phyloP scores from a whole-genome alignment of 2,797 vertebrate genomes.

The Nannoperca obscura region DNA sequence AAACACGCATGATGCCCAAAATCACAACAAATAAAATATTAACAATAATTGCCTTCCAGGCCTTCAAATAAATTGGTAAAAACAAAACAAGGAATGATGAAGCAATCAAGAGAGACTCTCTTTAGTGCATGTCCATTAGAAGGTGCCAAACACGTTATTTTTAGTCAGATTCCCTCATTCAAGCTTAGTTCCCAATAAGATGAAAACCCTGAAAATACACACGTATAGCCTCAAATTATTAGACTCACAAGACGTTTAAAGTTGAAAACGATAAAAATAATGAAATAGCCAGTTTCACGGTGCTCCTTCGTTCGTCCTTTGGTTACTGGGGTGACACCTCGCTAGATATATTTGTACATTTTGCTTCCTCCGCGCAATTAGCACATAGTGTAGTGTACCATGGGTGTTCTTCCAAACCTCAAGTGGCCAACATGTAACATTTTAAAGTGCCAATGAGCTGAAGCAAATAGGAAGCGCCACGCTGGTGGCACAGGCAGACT shows the following conservation, averaged over 20 bases:
- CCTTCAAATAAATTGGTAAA: slow-evolving; percentile 31
- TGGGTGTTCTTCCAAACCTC: slow-evolving; percentile 26
- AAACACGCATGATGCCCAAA: slow-evolving; percentile 51
- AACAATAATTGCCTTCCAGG: slow-evolving; percentile 34
- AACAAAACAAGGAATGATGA: slow-evolving; percentile 56
- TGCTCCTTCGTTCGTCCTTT: slow-evolving; percentile 67
- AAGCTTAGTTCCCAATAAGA: slow-evolving; percentile 27
- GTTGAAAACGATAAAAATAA: slow-evolving; percentile 20
- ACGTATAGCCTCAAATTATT: slow-evolving; percentile 22
- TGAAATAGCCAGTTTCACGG: slow-evolving; percentile 45
- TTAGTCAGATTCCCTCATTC: slow-evolving; percentile 55
- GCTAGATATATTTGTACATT: slow-evolving; percentile 27
- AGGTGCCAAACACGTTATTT: slow-evolving; percentile 41
- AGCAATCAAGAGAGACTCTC: slow-evolving; percentile 32
- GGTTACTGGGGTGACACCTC: slow-evolving; percentile 66
- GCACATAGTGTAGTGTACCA: slow-evolving; percentile 45
- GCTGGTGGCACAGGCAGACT: slow-evolving; percentile 50
- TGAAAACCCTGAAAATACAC: slow-evolving; percentile 35
- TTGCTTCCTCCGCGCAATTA: slow-evolving; percentile 50
- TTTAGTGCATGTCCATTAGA: slow-evolving; percentile 53
- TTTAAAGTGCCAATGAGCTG: slow-evolving; percentile 83
- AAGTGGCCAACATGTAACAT: slow-evolving; percentile 48
- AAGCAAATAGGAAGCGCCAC: slow-evolving; percentile 74
- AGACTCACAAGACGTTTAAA: slow-evolving; percentile 10
- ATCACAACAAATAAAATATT: slow-evolving; percentile 24